A percentile compares a stretch with the other conserved stretches of the same genome.
Evolutionary conservation across 2,797 vertebrate genomes (phyloP).

Genomic region (Pyrocephalus nanus): DNA sequence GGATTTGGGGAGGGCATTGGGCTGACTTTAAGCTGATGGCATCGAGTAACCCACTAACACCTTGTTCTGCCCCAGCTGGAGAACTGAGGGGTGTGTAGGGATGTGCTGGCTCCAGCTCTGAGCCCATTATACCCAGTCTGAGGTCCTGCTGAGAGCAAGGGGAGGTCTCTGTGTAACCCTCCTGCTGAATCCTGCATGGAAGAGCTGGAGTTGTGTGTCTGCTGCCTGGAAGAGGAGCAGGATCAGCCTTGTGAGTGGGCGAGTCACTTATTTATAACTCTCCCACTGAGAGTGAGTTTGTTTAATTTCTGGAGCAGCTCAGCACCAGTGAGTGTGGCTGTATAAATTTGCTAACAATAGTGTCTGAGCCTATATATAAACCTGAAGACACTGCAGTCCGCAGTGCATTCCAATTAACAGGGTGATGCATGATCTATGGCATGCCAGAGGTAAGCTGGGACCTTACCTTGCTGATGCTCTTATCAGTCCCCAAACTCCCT

Average conservation of each 20-base stretch:
- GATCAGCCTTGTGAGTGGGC: slow-evolving; percentile 8
- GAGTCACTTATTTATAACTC: slow-evolving; percentile 50
- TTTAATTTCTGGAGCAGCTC: slow-evolving; percentile 44
- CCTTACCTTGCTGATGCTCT: background rate
- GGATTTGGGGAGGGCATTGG: background rate
- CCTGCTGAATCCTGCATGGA: background rate
- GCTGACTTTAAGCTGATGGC: background rate
- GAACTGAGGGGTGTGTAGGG: background rate
- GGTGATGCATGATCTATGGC: background rate
- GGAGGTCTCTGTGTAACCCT: background rate
- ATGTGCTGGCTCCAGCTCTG: background rate
- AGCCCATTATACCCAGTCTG: background rate
- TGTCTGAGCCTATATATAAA: slow-evolving; percentile 11
- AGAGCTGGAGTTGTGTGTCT: background rate
- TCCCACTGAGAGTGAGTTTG: slow-evolving; percentile 2
- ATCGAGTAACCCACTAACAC: background rate
- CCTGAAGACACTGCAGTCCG: background rate
- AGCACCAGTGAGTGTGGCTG: background rate
- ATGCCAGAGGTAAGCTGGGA: background rate
- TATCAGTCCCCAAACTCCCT: background rate
- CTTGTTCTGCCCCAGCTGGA: background rate
- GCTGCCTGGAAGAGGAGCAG: background rate
- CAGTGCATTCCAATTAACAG: background rate
- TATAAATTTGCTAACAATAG: slow-evolving; percentile 41
- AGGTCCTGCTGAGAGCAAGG: background rate